Base-by-base conservation (phyloP, 2,113 vertebrate species). In the Lepus americanus region DNA sequence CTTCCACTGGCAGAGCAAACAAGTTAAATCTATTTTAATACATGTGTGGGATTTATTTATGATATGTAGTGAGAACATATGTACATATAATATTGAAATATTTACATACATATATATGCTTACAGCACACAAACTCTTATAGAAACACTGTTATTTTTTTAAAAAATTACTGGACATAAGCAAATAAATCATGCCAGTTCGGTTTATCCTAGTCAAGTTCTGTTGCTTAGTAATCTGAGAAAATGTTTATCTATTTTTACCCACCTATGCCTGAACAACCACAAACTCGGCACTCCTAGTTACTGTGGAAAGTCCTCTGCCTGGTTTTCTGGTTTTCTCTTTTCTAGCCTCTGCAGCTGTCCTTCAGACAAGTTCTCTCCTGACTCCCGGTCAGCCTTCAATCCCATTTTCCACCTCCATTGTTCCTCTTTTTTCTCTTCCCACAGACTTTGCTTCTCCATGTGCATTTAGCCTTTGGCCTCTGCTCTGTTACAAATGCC, bases 221-320 rank as follows among this genome's bases (percentile, higher is more conserved):
- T 85, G 4, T 92, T 90, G 81, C 85, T 90, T 92, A 70, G 59
- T 95, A 79, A 94, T 82, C 78, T 86, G 82, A 95, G 74, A 88
- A 96, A 94, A 81, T 3, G 7, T 88, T 94, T 86, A 51, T 61
- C 25, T 97, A 39, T 94, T 94, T 95, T 97, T 97, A 96, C 82
- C 90, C 36, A 92, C 86, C 89, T 97, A 73, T 95, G 91, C 94
- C 95, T 94, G 79, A 74, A 74, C 23, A 81, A 33, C 39, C 88
- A 78, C 25, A 55, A 89, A 74, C 61, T 74, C 51, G 69, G 91
- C 39, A 80, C 59, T 94, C 78, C 44, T 70, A 44, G 64, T 82
- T 90, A 74, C 86, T 95, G 76, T 81, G 82, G 86, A 82, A 90
- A 79, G 61, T 12, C 79, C 91, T 89, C 84, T 64, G 36, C 33